Percentiles rank a stretch among this genome's conserved stretches.
Evolutionary conservation across 2,113 vertebrate species (phyloP).

Genomic region (Podilymbus podiceps): DNA sequence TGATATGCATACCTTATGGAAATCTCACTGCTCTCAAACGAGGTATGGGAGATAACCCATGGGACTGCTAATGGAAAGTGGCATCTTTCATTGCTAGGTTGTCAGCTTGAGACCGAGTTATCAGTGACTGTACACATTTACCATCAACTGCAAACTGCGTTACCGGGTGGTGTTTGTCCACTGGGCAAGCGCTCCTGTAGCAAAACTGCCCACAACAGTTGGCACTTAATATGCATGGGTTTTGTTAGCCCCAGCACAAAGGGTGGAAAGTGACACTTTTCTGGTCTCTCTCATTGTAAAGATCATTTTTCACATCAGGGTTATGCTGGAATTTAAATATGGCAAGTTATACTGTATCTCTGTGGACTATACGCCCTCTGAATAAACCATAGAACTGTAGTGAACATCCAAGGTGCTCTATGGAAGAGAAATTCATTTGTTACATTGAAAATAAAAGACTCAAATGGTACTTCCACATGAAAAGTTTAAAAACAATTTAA

Average conservation of each 20-base stretch:
- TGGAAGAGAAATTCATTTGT: not conserved
- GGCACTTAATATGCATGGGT: not conserved
- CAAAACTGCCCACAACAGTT: fast-evolving
- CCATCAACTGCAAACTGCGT: not conserved
- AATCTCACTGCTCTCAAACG: not conserved
- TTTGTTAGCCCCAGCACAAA: not conserved
- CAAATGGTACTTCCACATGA: not conserved
- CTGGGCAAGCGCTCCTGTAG: not conserved
- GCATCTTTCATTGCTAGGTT: not conserved
- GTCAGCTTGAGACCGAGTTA: not conserved
- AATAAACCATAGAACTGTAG: not conserved
- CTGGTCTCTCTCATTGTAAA: not conserved
- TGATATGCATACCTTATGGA: not conserved
- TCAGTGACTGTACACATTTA: not conserved
- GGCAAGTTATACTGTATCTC: not conserved
- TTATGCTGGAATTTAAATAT: not conserved
- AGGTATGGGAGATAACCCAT: not conserved
- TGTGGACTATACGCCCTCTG: not conserved
- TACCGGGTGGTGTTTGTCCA: not conserved
- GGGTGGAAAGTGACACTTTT: not conserved
- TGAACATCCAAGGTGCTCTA: not conserved
- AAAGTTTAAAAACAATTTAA: not conserved
- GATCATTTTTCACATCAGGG: not conserved
- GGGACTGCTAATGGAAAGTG: not conserved
- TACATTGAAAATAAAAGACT: not conserved